Percentiles rank a stretch among this genome's conserved stretches.
These are phyloP conservation scores for Odontophorus gujanensis DNA, from an alignment of 2,113 vertebrate species.

Conservation along the genomic window DNA sequence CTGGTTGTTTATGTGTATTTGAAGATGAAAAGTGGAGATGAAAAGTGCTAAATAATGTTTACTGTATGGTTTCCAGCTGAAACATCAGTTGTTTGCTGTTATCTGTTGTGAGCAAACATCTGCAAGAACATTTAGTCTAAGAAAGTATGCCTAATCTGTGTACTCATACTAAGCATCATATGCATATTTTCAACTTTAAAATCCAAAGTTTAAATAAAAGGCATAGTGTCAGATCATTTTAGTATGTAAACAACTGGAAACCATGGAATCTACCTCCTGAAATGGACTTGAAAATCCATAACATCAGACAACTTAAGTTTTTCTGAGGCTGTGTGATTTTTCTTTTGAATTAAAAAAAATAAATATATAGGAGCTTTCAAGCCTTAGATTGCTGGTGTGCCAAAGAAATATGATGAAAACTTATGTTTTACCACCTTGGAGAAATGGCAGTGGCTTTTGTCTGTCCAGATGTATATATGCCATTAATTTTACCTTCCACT, in stretches of 20 bases:
- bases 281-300: slow-evolving; percentile 14
- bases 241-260: slow-evolving; percentile 25
- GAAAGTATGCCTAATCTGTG: background rate
- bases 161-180: background rate
- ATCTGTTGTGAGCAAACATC: background rate
- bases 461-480: background rate
- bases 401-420: background rate
- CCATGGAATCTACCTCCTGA: background rate
- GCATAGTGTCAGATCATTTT: background rate
- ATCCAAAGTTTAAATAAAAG: background rate
- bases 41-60: background rate
- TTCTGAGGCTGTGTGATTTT: background rate
- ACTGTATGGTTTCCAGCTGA: background rate
- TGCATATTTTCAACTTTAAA: background rate
- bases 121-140: background rate
- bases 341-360: background rate
- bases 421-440: background rate
- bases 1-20: background rate
- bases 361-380: background rate
- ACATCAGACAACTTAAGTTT: slow-evolving; percentile 13
- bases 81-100: background rate
- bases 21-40: background rate
- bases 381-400: background rate
- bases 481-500: background rate
- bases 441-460: background rate